Base-by-base conservation (phyloP, 1,140 invertebrate species). In the Philotrypesis tridentata region DNA sequence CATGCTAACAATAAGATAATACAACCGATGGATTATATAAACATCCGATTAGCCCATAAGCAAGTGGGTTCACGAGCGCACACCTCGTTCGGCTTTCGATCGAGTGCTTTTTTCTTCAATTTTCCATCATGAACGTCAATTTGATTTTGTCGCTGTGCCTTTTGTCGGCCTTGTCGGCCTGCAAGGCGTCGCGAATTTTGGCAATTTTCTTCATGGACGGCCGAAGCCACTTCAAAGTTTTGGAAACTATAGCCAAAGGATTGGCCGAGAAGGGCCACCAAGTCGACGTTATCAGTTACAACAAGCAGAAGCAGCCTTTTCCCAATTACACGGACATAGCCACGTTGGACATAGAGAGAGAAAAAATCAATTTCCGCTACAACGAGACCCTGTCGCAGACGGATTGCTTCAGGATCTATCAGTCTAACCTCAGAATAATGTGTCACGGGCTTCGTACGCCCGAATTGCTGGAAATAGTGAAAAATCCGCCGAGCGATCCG, bases 171-270 rank as follows among this genome's bases (percentile, higher is more conserved):
- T 7, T 72, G 12, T 25, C 23, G 1, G 2, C n/a, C 9, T 61
- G 65, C 43, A 55, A 84, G 17, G 85, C 74, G 8, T 87, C 86
- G 63, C 85, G 87, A n/a, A 91, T 91, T 61, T 82, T 91, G 12
- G 89, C 90, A 55, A 55, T 94, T 4, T 90, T 93, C 68, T 92
- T 91, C 21, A 87, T 92, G 2, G 85, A 88, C 5, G 92, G 90
- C 1, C 91, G 90, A 78, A 95, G 94, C 79, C 94, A 95, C 84
- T 92, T 90, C 71, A 91, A 92, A 76, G 89, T 94, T 67, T 93
- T 93, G n/a, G 90, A 92, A 43, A 88, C 90, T 0, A 27, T 93
- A 17, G 87, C 93, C 67, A 88, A 91, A 55, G 91, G 88, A 78
- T 79, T 94, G 27, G 93, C 92, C 5, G 82, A 85, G 14, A 86